Evolutionary conservation across 2,888 invertebrate species (phyloP).

Genomic region (Tiphia femorata): DNA sequence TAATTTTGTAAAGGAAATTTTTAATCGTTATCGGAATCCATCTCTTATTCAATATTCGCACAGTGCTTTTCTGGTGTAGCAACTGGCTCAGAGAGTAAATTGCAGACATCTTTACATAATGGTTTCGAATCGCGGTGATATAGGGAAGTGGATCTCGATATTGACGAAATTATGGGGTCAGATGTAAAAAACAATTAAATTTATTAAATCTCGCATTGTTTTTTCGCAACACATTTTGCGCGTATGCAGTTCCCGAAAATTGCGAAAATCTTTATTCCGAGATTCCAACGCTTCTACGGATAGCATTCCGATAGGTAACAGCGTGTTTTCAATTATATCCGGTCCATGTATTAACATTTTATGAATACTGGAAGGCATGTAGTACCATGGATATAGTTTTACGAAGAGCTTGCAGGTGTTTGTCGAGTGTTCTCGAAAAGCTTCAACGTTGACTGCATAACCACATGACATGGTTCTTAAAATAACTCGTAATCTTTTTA

Average conservation of each 20-base stretch:
- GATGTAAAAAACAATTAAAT: background rate
- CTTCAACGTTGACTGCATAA: background rate
- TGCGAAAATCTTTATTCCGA: background rate
- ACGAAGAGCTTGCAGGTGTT: background rate
- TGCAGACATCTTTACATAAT: too few relatives aligned
- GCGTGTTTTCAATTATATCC: background rate
- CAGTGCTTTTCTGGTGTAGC: too few relatives aligned
- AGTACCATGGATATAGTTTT: background rate
- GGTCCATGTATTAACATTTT: background rate
- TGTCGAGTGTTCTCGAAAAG: background rate
- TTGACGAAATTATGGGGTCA: background rate
- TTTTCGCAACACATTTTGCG: background rate
- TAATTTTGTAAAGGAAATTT: too few relatives aligned
- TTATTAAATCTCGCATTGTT: background rate
- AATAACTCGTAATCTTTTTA: background rate
- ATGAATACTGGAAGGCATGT: background rate
- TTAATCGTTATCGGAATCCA: too few relatives aligned
- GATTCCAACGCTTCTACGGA: background rate
- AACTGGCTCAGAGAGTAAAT: too few relatives aligned
- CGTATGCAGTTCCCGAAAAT: background rate
- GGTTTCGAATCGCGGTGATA: too few relatives aligned
- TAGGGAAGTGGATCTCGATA: too few relatives aligned
- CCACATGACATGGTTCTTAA: background rate
- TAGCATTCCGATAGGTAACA: background rate
- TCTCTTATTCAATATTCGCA: too few relatives aligned